Evolutionary conservation across 2,797 vertebrate species (phyloP).

Genomic region (Sternotherus odoratus): DNA sequence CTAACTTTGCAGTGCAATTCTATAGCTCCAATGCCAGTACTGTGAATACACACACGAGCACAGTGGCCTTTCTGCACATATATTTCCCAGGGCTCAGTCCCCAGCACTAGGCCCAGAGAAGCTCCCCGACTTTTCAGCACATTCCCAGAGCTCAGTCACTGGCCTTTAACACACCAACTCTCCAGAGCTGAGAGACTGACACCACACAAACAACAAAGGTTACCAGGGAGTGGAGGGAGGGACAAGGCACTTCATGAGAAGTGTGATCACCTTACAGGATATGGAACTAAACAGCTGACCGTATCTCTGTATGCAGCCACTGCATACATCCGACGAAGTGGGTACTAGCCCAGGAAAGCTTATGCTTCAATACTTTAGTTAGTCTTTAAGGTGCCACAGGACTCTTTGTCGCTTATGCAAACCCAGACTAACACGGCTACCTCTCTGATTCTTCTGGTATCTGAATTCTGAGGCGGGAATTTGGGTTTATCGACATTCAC

Average conservation of each 20-base stretch:
- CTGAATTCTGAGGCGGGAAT: background rate
- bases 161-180: background rate
- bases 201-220: background rate
- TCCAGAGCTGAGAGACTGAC: background rate
- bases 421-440: too few species aligned
- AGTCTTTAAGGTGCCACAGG: too few species aligned
- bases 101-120: background rate
- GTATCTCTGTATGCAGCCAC: too few species aligned
- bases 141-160: background rate
- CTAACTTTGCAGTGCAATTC: background rate
- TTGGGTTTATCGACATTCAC: background rate
- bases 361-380: too few species aligned
- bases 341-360: too few species aligned
- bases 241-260: background rate
- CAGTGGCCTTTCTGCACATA: background rate
- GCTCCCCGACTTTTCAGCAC: rapidly evolving
- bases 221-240: background rate
- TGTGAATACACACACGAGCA: background rate
- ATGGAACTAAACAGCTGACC: background rate
- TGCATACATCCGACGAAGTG: too few species aligned
- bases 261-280: background rate
- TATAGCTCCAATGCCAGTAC: background rate
- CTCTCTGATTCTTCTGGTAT: too few species aligned
- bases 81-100: background rate
- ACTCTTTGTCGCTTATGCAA: too few species aligned